Base-by-base conservation (phyloP, 1,140 invertebrate species). In the Apocrypta bakeri region DNA sequence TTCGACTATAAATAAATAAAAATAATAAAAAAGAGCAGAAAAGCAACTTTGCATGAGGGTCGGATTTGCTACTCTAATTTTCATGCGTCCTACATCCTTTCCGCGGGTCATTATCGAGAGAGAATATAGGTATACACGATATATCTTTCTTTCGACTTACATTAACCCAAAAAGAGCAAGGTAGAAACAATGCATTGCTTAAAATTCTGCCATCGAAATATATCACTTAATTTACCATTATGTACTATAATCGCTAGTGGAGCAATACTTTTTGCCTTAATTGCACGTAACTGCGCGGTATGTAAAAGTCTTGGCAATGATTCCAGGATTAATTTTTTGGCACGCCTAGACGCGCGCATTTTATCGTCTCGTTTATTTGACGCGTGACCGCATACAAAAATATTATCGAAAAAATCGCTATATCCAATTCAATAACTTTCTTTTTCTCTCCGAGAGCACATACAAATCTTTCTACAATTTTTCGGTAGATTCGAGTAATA, bases 251-350 rank as follows among this genome's bases (percentile, higher is more conserved):
- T n/a, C n/a, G n/a, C n/a, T n/a, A n/a, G n/a, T n/a, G n/a, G n/a
- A n/a, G n/a, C n/a, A n/a, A 37, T 9, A 9, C 33, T 37, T 9
- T 33, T 25, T 29, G 24, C 25, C 64, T 29, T 27, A 29, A 31
- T 33, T 17, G 68, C 68, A 71, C 31, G 0, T 6, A 1, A 21
- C 68, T 7, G 64, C 25, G 64, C 64, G 25, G 27, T 24, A 17
- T 71, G 68, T 71, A 29, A 71, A 71, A 31, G 68, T 33, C 68
- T 71, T 71, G 68, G 68, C 68, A 37, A 9, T 71, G 68, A 29
- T 37, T 71, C 31, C 14, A 29, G 68, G 27, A n/a, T 71, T 71
- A 71, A n/a, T 17, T 37, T 71, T 71, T 37, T 37, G 68, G 31
- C 68, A 71, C 31, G 66, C 1, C 40, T 42, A 11, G n/a, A n/a